Evolutionary conservation across 2,113 vertebrate species (phyloP).

Genomic region (crab-eating macaque (Macaca fascicularis)): T2T-MFA8v1.1 NC_088388.1:100741001-100741500

Average conservation of each 20-base stretch:
- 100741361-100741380: not conserved
- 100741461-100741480: not conserved
- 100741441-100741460: not conserved
- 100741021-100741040: not conserved
- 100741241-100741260: not conserved
- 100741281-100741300: not conserved
- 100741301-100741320: not conserved
- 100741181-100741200: not conserved
- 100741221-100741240: not conserved
- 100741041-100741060: not conserved
- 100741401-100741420: not conserved
- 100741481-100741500: not conserved
- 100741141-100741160: not conserved
- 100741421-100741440: not conserved
- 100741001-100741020: not conserved
- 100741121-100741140: not conserved
- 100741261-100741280: not conserved
- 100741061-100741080: not conserved
- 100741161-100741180: not conserved
- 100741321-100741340: not conserved
- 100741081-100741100: not conserved
- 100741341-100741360: not conserved
- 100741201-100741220: not conserved
- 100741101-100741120: not conserved
- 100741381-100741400: not conserved